Base-by-base conservation (phyloP, 2,888 invertebrate genomes). In the Epirrhoe tristata region DNA sequence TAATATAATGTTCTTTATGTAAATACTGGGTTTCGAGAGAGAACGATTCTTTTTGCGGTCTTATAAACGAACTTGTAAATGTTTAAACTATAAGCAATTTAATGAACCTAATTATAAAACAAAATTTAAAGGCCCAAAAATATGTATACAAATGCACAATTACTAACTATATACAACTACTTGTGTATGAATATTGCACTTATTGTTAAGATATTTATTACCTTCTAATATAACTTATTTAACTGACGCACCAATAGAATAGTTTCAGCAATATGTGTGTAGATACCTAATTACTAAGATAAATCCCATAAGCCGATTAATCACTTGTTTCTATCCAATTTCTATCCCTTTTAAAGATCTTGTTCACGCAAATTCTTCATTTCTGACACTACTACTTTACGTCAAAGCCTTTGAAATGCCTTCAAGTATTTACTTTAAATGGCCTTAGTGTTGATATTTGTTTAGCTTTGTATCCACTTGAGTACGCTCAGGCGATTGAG, bases 91-190 rank as follows among this genome's bases (percentile, higher is more conserved):
- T 73, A 73, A 74, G 69, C 71, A 67, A 71, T 74, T 74, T 86
- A 77, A 86, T 87, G 81, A 73, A 69, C 59, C 63, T 90, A 89
- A 88, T 85, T 77, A 76, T 79, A 79, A 88, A 86, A 86, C 72
- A 84, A 88, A 85, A 24, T 24, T 84, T 81, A 87, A 90, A 87
- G 87, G 90, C 87, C 90, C 91, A 88, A 91, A 88, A 87, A 89
- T 89, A 88, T 83, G 89, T 90, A 90, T 90, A 91, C 90, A 86
- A 89, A 85, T 89, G 91, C 91, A 92, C 91, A 91, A 90, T 88
- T 90, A 90, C 78, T 86, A 83, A 80, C 80, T 82, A 85, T 83
- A 85, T 88, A 87, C 85, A 86, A 82, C 73, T 77, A 78, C 67
- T 70, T 82, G 83, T 84, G 82, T 88, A 84, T 83, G 78, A 74